These are phyloP conservation scores for Drosophila helvetica DNA, from an alignment of 2,888 invertebrate genomes.

Conservation along the genomic window DNA sequence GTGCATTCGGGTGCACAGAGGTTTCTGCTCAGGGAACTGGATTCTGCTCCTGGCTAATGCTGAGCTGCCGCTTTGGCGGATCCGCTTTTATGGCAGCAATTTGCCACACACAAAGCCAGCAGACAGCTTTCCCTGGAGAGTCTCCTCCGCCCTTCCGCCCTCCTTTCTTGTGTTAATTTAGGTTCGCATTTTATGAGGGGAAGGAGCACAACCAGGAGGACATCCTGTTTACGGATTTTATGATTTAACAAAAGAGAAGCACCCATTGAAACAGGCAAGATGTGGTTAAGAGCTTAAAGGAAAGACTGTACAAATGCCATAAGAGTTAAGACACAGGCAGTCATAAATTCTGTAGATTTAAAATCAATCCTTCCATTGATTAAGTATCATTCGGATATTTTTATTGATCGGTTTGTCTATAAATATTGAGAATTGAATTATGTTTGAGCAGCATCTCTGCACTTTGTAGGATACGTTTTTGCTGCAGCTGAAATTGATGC, in stretches of 20 bases:
- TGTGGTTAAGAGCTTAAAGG: too few species aligned
- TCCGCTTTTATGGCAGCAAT: constrained; percentile 65
- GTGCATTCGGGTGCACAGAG: constrained; percentile 60
- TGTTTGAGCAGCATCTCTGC: not conserved
- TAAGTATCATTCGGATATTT: not conserved
- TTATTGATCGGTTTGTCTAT: not conserved
- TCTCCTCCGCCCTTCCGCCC: not conserved
- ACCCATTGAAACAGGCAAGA: not conserved
- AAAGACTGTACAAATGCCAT: too few species aligned
- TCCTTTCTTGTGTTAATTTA: not conserved
- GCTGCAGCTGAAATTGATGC: not conserved
- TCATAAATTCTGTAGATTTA: too few species aligned
- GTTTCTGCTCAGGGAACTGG: constrained; percentile 7
- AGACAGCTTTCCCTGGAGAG: constrained; percentile 17
- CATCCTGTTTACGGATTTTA: not conserved
- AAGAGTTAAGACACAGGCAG: too few species aligned
- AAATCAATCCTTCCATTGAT: too few species aligned
- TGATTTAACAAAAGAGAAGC: not conserved
- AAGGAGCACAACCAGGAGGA: constrained; percentile 8
- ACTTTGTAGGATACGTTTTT: not conserved
- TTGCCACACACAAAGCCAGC: constrained; percentile 49
- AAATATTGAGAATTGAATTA: not conserved
- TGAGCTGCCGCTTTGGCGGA: constrained; percentile 39
- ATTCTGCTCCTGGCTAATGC: constrained; percentile 34
- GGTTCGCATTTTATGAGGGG: not conserved